Base-by-base conservation (phyloP, 2,797 vertebrate genomes). In the Lepilemur ruficaudatus region DNA sequence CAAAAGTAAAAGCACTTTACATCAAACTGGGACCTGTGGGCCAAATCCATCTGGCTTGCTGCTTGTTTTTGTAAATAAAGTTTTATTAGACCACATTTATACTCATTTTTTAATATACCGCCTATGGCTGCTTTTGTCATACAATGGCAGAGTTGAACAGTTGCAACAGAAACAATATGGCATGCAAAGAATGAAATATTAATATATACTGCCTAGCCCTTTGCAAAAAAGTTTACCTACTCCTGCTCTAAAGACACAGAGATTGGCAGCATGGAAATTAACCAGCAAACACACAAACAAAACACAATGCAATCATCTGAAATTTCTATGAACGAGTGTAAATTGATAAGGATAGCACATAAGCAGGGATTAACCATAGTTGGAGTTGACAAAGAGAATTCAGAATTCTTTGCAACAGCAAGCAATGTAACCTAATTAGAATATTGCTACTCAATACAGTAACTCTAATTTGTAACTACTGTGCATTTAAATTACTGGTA, bases 381-480 rank as follows among this genome's bases (percentile, higher is more conserved):
- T n/a, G 30, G 5, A 70, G 50, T 93, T n/a, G 7, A 55, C 3
- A 46, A 63, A 13, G 12, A 73, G 1, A 86, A 87, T 48, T 89
- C 35, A 80, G 5, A 14, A 14, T 70, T 18, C 2, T 95, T 97
- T 90, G 69, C 41, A 43, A 96, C 0, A 46, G 89, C 76, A 94
- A 93, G 35, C 43, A 75, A 0, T 94, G 8, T 75, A 50, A 91
- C 8, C 30, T 25, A 91, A 78, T 83, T 93, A 81, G 0, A 2
- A 38, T 89, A 91, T 90, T 76, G 7, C 12, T 17, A n/a, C 70
- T 52, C 23, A 72, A 35, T 46, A 97, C 61, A 80, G 28, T 93
- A 97, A 92, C 78, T 82, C 50, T 91, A 85, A 85, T 84, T 95
- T n/a, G 59, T 81, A 96, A 87, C 3, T 28, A 57, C 28, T 25